A percentile compares a stretch with the other conserved stretches of the same genome.
Conservation (phyloP, 2,797 vertebrate genomes). For the Loriculus beryllinus region DNA sequence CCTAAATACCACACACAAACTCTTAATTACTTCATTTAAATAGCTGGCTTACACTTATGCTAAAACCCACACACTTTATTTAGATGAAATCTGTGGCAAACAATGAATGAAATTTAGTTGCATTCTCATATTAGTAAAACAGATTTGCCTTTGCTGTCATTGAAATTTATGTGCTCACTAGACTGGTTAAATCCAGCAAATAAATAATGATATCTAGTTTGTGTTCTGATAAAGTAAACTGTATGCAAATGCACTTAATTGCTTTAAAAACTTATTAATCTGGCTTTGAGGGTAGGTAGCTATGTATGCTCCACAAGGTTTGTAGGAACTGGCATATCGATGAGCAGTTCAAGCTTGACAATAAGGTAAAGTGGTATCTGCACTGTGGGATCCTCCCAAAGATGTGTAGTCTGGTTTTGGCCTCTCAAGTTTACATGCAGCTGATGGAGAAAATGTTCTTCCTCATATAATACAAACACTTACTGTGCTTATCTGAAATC, state of each 20-base stretch:
- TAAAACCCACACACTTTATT: neutral
- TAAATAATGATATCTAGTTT: neutral
- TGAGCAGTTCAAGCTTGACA: neutral
- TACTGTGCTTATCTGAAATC: neutral
- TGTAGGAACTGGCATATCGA: neutral
- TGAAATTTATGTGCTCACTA: neutral
- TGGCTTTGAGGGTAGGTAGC: neutral
- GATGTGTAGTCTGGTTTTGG: neutral
- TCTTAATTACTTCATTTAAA: neutral
- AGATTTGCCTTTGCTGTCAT: neutral
- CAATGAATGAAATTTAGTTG: neutral
- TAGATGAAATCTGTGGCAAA: neutral
- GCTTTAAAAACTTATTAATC: neutral
- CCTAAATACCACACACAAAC: neutral
- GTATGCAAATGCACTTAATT: neutral
- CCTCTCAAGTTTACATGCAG: neutral
- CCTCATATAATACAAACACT: neutral
- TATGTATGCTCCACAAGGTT: rapidly evolving
- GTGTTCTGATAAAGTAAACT: neutral
- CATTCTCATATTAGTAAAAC: neutral
- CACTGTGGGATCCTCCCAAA: neutral
- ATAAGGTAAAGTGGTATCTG: neutral
- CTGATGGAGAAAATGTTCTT: neutral
- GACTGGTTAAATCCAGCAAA: neutral
- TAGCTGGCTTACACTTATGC: neutral